Evolutionary conservation across 2,888 invertebrate species (phyloP).

Genomic region (Resseliella maxima): DNA sequence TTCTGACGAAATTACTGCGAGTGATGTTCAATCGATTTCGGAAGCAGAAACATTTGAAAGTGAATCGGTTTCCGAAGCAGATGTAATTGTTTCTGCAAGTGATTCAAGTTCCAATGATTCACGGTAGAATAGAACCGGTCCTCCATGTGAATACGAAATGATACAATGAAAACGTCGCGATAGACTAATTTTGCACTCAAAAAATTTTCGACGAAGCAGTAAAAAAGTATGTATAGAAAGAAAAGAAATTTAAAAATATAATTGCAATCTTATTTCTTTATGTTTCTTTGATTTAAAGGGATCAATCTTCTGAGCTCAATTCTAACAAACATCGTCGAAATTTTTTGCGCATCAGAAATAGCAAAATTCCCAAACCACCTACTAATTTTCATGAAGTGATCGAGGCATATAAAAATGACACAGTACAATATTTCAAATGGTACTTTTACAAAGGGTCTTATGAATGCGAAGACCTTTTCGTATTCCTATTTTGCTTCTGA

Average conservation of each 20-base stretch:
- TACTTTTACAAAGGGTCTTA: background rate
- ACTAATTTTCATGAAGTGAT: background rate
- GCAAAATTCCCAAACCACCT: background rate
- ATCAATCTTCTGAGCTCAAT: background rate
- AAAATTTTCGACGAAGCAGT: background rate
- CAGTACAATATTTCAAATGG: background rate
- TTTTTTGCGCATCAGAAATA: background rate
- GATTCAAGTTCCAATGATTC: too few species aligned
- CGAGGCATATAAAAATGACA: background rate
- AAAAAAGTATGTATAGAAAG: background rate
- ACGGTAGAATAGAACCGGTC: too few species aligned
- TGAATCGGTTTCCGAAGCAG: too few species aligned
- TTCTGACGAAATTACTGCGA: too few species aligned
- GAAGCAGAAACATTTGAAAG: too few species aligned
- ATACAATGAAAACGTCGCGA: background rate
- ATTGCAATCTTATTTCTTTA: background rate
- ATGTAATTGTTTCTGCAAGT: too few species aligned
- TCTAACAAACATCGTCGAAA: background rate
- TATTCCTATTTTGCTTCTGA: background rate
- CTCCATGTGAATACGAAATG: too few species aligned
- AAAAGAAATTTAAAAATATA: background rate
- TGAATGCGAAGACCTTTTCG: background rate
- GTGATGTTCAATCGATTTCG: too few species aligned
- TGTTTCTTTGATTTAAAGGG: background rate
- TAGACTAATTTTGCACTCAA: background rate